Conservation (phyloP, 2,797 vertebrate genomes). For the Harpagifer antarcticus region DNA sequence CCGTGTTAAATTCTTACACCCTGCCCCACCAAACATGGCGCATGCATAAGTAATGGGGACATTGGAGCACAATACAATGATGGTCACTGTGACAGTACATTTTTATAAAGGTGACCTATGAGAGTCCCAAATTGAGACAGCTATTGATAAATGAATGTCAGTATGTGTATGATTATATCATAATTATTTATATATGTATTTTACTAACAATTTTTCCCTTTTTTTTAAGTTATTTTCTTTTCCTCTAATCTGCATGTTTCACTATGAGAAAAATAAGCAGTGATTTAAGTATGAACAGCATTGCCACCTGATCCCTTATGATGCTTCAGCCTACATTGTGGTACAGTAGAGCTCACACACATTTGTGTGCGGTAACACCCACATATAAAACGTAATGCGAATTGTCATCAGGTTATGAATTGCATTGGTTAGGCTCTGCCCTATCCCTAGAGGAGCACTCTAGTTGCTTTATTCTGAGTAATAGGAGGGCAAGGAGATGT, state of each 20-base stretch:
- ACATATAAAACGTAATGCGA: neutral
- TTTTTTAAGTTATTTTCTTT: no score
- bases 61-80: neutral
- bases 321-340: neutral
- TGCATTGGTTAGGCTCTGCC: neutral
- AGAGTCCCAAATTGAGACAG: neutral
- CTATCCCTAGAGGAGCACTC: slow-evolving; percentile 7
- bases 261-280: no score
- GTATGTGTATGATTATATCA: no score
- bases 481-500: slow-evolving; percentile 13
- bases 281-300: no score
- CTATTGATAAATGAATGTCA: no score
- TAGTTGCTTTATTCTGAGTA: slow-evolving; percentile 16
- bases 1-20: slow-evolving; percentile 35
- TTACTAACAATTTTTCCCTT: no score
- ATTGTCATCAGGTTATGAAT: slow-evolving; percentile 8
- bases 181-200: no score
- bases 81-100: neutral
- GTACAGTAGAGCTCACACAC: slow-evolving; percentile 7
- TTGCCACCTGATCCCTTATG: neutral
- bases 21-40: slow-evolving; percentile 32
- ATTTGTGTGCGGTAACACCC: neutral
- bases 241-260: no score
- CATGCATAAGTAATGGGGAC: slow-evolving; percentile 1
- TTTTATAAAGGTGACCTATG: neutral